Evolutionary conservation across 2,888 invertebrate species (phyloP), one percentile per base, ranked within the genome.

Genomic region (Agapetus fuscipes): DNA sequence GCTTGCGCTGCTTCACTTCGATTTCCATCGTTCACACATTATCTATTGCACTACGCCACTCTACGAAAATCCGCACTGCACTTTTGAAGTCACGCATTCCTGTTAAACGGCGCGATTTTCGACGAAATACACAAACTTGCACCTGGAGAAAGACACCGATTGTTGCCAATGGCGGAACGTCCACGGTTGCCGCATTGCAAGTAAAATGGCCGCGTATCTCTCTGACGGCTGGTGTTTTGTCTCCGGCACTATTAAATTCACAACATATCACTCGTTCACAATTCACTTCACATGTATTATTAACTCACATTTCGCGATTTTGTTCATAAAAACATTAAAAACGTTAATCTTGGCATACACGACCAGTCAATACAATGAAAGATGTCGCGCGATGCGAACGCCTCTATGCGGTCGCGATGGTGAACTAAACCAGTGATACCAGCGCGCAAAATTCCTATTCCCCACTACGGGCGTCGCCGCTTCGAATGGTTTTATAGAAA

Each of bases 1-100:
- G 83, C 66, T 72, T 76, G 67, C 83, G 78, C 74, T 83, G 83
- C 72, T 83, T 83, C 72, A 80, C 80, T 76, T 83, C 82, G 75
- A 78, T 81, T 77, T 83, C 82, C 82, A 82, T 82, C 72, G 73
- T 75, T 73, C 68, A 65, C 71, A 73, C 74, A 73, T 71, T 66
- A 70, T 71, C 70, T 65, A 65, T 65, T 67, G 60, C 71, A 68
- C 68, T 64, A 67, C 61, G 66, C 65, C 71, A 67, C 70, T 66
- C 64, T 68, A 69, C 69, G 59, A 62, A 65, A 64, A 64, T 68
- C 67, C 69, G 69, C 67, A 69, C 68, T 64, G 60, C 68, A 69
- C 69, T 63, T 62, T 59, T 62, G 64, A 61, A 61, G 67, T 68
- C 66, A 71, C 71, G 71, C 65, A 62, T 64, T 60, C 41, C 43